Evolutionary conservation across 1,140 invertebrate species (phyloP).

Genomic region (Zaprionus camerounensis): DNA sequence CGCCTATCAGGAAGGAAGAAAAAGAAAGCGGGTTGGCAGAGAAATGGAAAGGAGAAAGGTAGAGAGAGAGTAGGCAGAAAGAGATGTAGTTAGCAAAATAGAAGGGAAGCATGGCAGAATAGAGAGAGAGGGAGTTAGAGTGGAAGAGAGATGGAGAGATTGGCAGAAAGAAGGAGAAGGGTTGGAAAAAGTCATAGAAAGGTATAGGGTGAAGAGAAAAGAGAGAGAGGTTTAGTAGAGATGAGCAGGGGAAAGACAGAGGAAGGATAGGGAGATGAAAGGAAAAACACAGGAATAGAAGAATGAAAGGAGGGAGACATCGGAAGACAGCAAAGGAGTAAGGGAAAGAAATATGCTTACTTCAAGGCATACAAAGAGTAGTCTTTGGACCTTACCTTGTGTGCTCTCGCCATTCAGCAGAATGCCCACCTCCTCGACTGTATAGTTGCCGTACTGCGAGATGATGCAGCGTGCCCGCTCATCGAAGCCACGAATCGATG

Average conservation of each 20-base stretch:
- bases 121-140: neutral
- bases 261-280: too few relatives aligned
- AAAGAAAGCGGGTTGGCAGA: neutral
- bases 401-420: constrained; percentile 85
- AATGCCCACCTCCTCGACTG: constrained; percentile 87
- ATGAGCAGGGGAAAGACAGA: neutral
- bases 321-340: neutral
- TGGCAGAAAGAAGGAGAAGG: too few relatives aligned
- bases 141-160: neutral
- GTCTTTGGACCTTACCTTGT: constrained; percentile 84
- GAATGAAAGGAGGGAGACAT: neutral
- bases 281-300: neutral
- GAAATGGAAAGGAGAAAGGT: neutral
- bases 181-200: too few relatives aligned
- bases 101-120: neutral
- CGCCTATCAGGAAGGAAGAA: constrained; percentile 84
- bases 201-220: too few relatives aligned
- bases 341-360: neutral
- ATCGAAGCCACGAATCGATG: constrained; percentile 87
- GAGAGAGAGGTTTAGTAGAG: neutral
- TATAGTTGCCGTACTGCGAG: constrained; percentile 87
- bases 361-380: neutral
- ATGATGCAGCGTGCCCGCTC: constrained; percentile 92
- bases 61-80: neutral
- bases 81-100: too few relatives aligned